Evolutionary conservation across 2,888 invertebrate genomes (phyloP).

Genomic region (Hydropsyche betteni): DNA sequence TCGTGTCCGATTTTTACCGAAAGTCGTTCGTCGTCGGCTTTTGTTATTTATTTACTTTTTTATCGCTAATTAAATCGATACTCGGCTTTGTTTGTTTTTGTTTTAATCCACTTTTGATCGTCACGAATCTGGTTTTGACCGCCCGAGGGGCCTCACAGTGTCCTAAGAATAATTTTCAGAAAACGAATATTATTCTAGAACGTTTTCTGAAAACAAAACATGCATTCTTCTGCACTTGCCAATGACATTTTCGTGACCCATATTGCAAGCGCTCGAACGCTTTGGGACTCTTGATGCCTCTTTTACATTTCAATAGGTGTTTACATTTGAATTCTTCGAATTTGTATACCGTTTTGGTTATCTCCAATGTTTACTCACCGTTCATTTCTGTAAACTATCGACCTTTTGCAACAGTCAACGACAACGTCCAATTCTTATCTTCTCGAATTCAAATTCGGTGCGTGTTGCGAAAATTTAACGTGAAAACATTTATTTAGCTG

Average conservation of each 20-base stretch:
- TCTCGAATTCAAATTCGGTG: no score
- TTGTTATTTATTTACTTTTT: slow-evolving; percentile 15
- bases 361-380: no score
- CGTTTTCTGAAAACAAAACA: no score
- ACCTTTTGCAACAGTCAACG: no score
- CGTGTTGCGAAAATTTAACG: no score
- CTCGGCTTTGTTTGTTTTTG: background rate
- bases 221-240: no score
- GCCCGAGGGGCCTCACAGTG: background rate
- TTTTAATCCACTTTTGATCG: background rate
- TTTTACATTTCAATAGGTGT: slow-evolving; percentile 15
- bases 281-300: slow-evolving; percentile 7
- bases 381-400: no score
- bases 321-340: background rate
- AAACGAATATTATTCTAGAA: no score
- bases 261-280: slow-evolving; percentile 15
- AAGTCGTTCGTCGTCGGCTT: background rate
- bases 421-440: no score
- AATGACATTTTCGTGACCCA: slow-evolving; percentile 7
- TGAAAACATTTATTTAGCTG: no score
- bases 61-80: slow-evolving; percentile 29
- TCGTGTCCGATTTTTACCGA: slow-evolving; percentile 4
- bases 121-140: slow-evolving; percentile 5
- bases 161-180: no score
- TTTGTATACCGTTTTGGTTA: background rate